Conservation (phyloP, 1,140 invertebrate genomes). For the Asbolus verrucosus region DNA sequence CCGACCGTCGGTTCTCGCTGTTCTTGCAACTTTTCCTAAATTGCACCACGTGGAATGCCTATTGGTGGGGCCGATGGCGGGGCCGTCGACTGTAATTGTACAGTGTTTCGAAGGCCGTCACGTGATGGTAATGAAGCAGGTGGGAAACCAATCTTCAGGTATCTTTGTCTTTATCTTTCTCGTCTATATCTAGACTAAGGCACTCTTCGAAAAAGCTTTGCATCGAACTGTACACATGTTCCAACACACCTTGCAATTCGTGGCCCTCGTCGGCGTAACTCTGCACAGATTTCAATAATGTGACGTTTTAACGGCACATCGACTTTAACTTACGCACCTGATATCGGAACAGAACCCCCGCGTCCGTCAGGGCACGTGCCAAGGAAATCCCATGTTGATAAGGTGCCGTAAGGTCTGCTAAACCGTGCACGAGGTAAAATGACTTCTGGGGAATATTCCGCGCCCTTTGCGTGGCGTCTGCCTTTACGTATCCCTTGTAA, state of each 20-base stretch:
- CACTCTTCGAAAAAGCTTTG: constrained; percentile 87
- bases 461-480: constrained; percentile 88
- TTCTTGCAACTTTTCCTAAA: not conserved
- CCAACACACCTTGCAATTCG: constrained; percentile 79
- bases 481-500: constrained; percentile 92
- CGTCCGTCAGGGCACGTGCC: constrained; percentile 86
- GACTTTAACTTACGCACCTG: constrained; percentile 73
- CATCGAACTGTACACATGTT: constrained; percentile 88
- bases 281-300: constrained; percentile 66
- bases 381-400: constrained; percentile 92
- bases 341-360: constrained; percentile 89
- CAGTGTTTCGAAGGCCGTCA: constrained; percentile 54
- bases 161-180: constrained; percentile 63
- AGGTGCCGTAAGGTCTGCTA: constrained; percentile 91
- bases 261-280: constrained; percentile 88
- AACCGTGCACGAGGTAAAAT: constrained; percentile 90
- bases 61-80: not conserved
- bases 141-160: constrained; percentile 55
- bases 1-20: constrained; percentile 1
- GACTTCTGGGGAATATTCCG: constrained; percentile 86
- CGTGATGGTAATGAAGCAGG: constrained; percentile 51
- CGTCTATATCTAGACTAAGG: constrained; percentile 83
- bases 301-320: not conserved
- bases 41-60: constrained; percentile 37
- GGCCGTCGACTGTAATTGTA: not conserved